Conservation (phyloP, 2,888 invertebrate genomes). For the Cheilosia grossa region DNA sequence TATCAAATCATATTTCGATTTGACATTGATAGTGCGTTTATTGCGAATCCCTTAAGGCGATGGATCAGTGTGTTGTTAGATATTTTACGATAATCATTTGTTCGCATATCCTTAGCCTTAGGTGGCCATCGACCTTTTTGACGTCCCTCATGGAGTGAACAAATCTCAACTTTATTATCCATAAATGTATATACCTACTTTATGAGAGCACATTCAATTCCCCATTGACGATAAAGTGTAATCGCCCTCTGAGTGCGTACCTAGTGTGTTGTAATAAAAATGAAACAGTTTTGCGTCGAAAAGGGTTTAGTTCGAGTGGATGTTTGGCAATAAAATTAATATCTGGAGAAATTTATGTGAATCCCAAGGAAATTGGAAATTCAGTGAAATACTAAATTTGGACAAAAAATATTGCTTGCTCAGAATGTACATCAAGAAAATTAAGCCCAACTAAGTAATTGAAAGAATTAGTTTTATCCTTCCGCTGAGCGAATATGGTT, state of each 20-base stretch:
- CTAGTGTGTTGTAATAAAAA: constrained; percentile 42
- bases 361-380: neutral
- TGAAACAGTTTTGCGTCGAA: neutral
- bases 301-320: neutral
- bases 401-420: neutral
- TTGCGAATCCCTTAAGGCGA: constrained; percentile 5
- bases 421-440: neutral
- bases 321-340: neutral
- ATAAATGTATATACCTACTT: constrained; percentile 44
- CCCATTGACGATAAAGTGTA: constrained; percentile 50
- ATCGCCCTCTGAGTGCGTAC: constrained; percentile 30
- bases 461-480: no score
- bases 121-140: constrained; percentile 24
- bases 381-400: neutral
- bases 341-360: constrained; percentile 4
- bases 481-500: no score
- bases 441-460: no score
- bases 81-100: constrained; percentile 53
- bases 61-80: constrained; percentile 28
- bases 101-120: constrained; percentile 4
- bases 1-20: neutral
- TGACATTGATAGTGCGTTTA: constrained; percentile 25
- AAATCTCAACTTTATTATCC: constrained; percentile 62
- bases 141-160: neutral
- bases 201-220: constrained; percentile 61